Evolutionary conservation across 2,797 vertebrate species (phyloP).

Genomic region (Artibeus jamaicensis): DNA sequence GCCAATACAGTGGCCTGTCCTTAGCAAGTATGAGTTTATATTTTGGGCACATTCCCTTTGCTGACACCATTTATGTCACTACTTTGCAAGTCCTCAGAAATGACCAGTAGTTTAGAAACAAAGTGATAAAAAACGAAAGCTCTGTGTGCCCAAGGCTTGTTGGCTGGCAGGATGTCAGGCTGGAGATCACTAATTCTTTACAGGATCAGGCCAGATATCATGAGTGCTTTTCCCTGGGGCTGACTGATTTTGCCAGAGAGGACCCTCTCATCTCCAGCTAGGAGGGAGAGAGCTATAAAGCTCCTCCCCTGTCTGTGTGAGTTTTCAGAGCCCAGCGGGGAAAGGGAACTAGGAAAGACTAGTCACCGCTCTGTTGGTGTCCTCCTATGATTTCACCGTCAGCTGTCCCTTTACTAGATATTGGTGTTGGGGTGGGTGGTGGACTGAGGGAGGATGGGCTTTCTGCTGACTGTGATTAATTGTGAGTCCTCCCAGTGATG

Average conservation of each 20-base stretch:
- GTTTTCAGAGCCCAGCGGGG: neutral
- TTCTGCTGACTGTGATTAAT: neutral
- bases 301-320: neutral
- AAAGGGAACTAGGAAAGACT: neutral
- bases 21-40: neutral
- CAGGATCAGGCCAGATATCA: too few species aligned
- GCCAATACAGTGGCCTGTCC: neutral
- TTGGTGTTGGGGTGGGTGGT: rapidly evolving
- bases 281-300: neutral
- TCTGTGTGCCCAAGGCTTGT: neutral
- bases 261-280: neutral
- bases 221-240: neutral
- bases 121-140: neutral
- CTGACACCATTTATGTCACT: neutral
- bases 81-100: neutral
- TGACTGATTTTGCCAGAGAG: neutral
- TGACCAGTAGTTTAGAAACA: neutral
- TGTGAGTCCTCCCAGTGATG: neutral
- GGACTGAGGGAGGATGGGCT: neutral
- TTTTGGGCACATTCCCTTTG: neutral
- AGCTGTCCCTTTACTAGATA: neutral
- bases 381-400: neutral
- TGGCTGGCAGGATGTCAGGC: neutral
- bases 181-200: neutral
- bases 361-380: neutral